These are phyloP conservation scores for Mechanitis messenoides DNA, from an alignment of 2,888 invertebrate genomes.

Conservation along the genomic window DNA sequence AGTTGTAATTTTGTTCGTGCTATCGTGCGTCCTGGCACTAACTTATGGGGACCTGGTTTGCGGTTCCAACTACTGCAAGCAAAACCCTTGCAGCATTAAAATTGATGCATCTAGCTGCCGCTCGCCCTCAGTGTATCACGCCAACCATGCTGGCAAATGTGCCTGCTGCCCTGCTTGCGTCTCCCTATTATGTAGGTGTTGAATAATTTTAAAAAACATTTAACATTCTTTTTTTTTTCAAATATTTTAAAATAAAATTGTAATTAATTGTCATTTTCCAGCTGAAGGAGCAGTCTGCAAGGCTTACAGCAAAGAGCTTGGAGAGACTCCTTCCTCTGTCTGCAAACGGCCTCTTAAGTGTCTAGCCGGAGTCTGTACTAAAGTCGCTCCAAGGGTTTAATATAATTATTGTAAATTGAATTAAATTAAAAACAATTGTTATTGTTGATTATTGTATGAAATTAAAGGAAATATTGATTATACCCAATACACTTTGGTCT, in stretches of 20 bases:
- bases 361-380: conserved; percentile 50
- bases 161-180: conserved; percentile 71
- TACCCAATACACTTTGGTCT: too few species aligned
- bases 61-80: conserved; percentile 60
- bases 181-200: conserved; percentile 51
- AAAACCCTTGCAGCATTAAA: conserved; percentile 49
- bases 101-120: conserved; percentile 47
- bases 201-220: background rate
- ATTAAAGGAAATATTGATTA: too few species aligned
- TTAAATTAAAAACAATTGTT: too few species aligned
- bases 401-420: background rate
- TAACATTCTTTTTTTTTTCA: background rate
- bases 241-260: too few species aligned
- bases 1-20: conserved; percentile 43
- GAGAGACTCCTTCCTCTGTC: conserved; percentile 64
- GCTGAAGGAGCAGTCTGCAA: conserved; percentile 57
- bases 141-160: conserved; percentile 62
- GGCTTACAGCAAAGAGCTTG: conserved; percentile 62
- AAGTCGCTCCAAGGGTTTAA: conserved; percentile 42
- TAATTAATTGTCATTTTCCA: conserved; percentile 34
- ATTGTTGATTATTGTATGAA: too few species aligned
- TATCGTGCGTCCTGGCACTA: conserved; percentile 50
- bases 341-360: conserved; percentile 57
- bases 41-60: conserved; percentile 62
- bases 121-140: conserved; percentile 48